Conservation (phyloP, 2,113 vertebrate species). For the Ovis canadensis region DNA sequence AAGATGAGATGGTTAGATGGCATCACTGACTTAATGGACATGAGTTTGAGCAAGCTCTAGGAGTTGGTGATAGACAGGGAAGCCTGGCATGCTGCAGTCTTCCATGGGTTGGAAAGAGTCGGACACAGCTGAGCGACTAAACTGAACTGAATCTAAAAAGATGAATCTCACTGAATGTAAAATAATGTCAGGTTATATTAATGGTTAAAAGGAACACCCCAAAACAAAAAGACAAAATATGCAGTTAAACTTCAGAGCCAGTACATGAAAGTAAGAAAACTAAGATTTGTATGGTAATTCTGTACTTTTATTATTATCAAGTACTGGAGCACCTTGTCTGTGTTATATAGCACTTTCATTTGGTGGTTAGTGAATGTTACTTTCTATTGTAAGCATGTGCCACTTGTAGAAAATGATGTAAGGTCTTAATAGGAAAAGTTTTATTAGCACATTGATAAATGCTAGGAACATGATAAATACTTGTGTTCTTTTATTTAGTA, state of each 20-base stretch:
- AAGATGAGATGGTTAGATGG: neutral
- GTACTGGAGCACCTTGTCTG: neutral
- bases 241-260: neutral
- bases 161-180: neutral
- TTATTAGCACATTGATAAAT: slow-evolving; percentile 38
- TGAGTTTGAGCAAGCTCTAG: neutral
- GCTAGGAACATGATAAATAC: neutral
- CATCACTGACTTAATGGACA: neutral
- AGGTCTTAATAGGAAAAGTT: slow-evolving; percentile 35
- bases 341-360: neutral
- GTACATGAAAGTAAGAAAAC: neutral
- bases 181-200: neutral
- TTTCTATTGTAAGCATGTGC: neutral
- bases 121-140: neutral
- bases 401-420: neutral
- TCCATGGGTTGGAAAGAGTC: neutral
- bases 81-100: neutral
- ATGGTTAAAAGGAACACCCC: neutral
- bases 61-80: neutral
- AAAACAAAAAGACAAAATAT: neutral
- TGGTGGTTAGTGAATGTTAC: neutral
- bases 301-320: neutral
- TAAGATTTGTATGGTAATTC: neutral
- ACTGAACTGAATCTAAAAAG: slow-evolving; percentile 1
- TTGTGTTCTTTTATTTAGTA: slow-evolving; percentile 5